A percentile compares a stretch with the other conserved stretches of the same genome.
phyloP scores from a whole-genome alignment of 2,797 vertebrate species.

The Parambassis ranga region DNA sequence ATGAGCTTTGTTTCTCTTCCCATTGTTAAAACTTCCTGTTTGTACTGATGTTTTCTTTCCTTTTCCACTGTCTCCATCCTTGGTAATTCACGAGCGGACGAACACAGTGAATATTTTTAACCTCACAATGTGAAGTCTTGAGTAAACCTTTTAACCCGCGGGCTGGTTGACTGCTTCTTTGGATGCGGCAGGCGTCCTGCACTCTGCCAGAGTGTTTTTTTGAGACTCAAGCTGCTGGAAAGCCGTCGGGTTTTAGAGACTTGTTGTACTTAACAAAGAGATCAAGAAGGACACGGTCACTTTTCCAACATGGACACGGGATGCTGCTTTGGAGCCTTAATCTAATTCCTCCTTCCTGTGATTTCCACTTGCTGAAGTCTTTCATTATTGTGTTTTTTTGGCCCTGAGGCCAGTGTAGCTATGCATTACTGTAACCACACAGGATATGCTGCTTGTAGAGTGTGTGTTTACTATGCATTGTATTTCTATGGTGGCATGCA shows the following conservation, averaged over 20 bases:
- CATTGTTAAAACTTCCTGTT: background rate
- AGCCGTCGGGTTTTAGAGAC: background rate
- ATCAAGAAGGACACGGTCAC: background rate
- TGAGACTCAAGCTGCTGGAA: background rate
- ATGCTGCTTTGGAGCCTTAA: background rate
- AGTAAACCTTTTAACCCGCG: background rate
- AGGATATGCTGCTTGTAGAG: constrained; percentile 37
- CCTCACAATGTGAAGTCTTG: background rate
- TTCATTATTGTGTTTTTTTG: constrained; percentile 48
- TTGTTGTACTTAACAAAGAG: constrained; percentile 6
- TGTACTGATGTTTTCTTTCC: background rate
- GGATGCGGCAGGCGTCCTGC: background rate
- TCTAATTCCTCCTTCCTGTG: constrained; percentile 30
- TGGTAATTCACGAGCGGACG: background rate
- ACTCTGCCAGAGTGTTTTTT: background rate
- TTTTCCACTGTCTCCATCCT: no score
- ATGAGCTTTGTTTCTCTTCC: background rate
- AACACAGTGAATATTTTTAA: constrained; percentile 1
- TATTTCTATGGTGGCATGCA: constrained; percentile 20
- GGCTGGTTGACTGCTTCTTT: background rate
- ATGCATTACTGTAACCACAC: constrained; percentile 50
- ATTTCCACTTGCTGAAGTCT: constrained; percentile 40
- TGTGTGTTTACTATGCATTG: constrained; percentile 48
- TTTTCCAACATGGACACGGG: background rate
- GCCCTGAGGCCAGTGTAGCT: constrained; percentile 15